These are phyloP conservation scores for Plectrocnemia conspersa DNA, from an alignment of 1,140 invertebrate species.

Conservation along the genomic window DNA sequence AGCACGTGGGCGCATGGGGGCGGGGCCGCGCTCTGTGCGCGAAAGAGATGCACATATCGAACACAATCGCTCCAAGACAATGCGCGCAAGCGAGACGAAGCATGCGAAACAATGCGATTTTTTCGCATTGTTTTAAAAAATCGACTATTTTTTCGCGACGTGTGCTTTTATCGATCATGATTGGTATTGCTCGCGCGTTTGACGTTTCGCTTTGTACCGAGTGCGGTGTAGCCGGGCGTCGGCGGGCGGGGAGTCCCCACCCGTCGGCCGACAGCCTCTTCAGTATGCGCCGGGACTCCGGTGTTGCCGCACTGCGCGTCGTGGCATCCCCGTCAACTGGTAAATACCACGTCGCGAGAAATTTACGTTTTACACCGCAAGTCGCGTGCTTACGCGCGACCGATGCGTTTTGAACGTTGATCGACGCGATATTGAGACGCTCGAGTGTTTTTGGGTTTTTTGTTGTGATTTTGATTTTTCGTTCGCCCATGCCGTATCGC, in stretches of 20 bases:
- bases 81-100: slow-evolving; percentile 2
- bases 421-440: neutral
- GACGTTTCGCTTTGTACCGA: neutral
- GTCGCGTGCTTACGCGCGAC: neutral
- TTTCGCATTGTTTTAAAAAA: slow-evolving; percentile 2
- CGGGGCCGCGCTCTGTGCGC: slow-evolving; percentile 11
- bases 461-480: too few relatives aligned
- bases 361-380: neutral
- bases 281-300: slow-evolving; percentile 8
- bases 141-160: neutral
- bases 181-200: too few relatives aligned
- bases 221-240: neutral
- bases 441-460: neutral
- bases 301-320: slow-evolving; percentile 17
- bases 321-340: slow-evolving; percentile 4
- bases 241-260: neutral
- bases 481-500: neutral
- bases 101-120: slow-evolving; percentile 5
- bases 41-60: slow-evolving; percentile 14
- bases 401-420: neutral
- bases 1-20: slow-evolving; percentile 30
- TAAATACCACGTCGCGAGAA: neutral
- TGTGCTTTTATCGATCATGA: neutral
- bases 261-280: neutral
- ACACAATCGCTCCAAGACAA: neutral